These are phyloP conservation scores for Anabacerthia variegaticeps DNA, from an alignment of 2,797 vertebrate species.

Conservation along the genomic window DNA sequence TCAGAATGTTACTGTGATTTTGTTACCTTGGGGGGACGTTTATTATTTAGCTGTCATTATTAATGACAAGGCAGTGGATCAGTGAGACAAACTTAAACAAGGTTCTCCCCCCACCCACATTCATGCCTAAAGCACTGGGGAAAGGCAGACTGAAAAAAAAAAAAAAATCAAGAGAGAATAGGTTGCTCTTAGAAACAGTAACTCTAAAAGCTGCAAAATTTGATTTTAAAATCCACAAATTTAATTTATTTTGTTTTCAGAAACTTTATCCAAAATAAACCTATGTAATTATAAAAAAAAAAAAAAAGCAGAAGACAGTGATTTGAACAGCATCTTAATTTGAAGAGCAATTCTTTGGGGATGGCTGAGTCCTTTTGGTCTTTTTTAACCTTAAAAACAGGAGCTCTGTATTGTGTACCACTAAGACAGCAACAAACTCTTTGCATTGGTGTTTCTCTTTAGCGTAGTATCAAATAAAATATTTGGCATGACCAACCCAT, in stretches of 20 bases:
- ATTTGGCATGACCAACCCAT: neutral
- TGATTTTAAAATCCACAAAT: neutral
- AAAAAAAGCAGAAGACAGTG: neutral
- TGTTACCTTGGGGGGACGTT: neutral
- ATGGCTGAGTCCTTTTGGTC: neutral
- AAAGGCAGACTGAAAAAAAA: neutral
- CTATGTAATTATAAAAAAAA: neutral
- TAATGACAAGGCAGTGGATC: constrained; percentile 48
- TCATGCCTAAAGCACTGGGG: neutral
- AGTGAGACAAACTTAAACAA: neutral
- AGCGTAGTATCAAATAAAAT: neutral
- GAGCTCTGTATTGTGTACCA: neutral
- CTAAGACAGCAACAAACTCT: neutral
- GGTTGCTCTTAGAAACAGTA: constrained; percentile 4
- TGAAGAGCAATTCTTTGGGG: neutral
- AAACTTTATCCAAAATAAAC: neutral
- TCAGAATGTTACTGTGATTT: neutral
- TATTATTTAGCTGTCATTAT: constrained; percentile 48
- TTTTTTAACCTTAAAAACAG: neutral
- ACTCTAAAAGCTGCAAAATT: neutral
- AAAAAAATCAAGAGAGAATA: neutral
- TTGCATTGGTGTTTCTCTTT: neutral
- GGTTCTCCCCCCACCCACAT: neutral
- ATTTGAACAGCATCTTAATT: neutral
- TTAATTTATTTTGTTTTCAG: neutral